A percentile compares a stretch with the other conserved stretches of the same genome.
phyloP scores from a whole-genome alignment of 2,113 vertebrate genomes.

The Petrocephalus zakoni region DNA sequence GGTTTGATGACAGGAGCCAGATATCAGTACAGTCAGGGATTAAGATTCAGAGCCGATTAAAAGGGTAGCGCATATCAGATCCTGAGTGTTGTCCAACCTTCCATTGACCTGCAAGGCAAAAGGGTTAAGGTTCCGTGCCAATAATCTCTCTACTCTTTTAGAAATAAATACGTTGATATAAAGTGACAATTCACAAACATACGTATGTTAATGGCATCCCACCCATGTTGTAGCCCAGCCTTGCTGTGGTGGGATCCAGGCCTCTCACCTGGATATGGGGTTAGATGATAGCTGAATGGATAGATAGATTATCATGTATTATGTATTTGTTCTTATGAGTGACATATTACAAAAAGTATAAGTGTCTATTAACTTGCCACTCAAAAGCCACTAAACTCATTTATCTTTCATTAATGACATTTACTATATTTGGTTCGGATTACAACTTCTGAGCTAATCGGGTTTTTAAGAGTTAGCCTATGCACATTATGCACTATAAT shows the following conservation, averaged over 20 bases:
- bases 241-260: background rate
- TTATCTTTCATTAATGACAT: slow-evolving; percentile 7
- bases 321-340: background rate
- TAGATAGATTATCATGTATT: background rate
- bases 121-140: background rate
- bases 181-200: background rate
- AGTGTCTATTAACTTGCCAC: background rate
- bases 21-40: background rate
- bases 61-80: background rate
- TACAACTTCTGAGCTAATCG: background rate
- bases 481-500: background rate
- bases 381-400: slow-evolving; percentile 12
- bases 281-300: background rate
- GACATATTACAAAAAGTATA: background rate
- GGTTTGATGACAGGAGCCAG: background rate
- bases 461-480: background rate
- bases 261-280: background rate
- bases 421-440: background rate
- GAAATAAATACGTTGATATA: background rate
- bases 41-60: background rate
- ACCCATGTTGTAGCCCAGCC: background rate
- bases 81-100: background rate
- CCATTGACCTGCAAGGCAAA: background rate
- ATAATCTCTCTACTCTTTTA: background rate
- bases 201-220: background rate